phyloP scores from a whole-genome alignment of 2,888 invertebrate genomes.

The Lymantria dispar region DNA sequence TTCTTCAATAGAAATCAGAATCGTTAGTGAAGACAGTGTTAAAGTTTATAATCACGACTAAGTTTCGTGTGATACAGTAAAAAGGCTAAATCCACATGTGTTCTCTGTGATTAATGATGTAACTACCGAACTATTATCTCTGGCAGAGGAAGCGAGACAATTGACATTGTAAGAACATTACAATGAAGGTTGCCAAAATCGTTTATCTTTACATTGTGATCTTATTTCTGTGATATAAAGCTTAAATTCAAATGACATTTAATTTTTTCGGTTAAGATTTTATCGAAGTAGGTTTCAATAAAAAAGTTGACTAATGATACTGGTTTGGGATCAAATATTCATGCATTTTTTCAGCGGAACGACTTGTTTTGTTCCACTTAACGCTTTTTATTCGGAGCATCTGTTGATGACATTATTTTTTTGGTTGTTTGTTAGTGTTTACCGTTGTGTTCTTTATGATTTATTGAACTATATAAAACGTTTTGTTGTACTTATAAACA shows the following conservation, averaged over 20 bases:
- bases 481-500: neutral
- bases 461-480: constrained; percentile 11
- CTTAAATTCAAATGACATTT: constrained; percentile 19
- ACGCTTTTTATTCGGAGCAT: constrained; percentile 72
- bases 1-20: constrained; percentile 31
- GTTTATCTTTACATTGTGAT: neutral
- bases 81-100: constrained; percentile 70
- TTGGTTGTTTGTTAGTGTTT: constrained; percentile 46
- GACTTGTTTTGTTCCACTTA: constrained; percentile 78
- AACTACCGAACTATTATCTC: constrained; percentile 71
- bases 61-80: constrained; percentile 66
- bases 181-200: constrained; percentile 44
- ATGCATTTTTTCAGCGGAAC: constrained; percentile 60
- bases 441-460: constrained; percentile 25
- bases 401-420: constrained; percentile 68
- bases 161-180: constrained; percentile 59
- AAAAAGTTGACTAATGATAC: constrained; percentile 81
- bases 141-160: constrained; percentile 60
- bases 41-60: constrained; percentile 61
- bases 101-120: constrained; percentile 74
- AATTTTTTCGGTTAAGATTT: neutral
- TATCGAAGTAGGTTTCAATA: constrained; percentile 33
- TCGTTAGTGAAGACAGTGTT: constrained; percentile 59
- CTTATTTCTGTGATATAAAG: constrained; percentile 36
- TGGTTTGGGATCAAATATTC: constrained; percentile 80